Evolutionary conservation across 2,797 vertebrate genomes (phyloP), one percentile per base, ranked within the genome.

Genomic region (Pristis pectinata): DNA sequence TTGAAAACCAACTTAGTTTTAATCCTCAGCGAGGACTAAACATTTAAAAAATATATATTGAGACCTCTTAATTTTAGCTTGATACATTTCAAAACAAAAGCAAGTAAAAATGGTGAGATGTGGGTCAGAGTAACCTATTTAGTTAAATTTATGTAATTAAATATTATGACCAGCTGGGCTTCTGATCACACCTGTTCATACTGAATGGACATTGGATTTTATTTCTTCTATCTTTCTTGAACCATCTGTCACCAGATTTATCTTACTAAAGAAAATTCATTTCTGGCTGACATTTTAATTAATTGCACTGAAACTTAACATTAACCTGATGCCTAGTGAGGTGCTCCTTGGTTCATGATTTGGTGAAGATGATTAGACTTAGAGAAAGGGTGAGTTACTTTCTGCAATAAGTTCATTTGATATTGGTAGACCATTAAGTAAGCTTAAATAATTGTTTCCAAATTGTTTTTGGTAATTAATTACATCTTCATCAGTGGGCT

Each of bases 271-370:
- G 64, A 49, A 93, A 76, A 93, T 74, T 93, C 41, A 93, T 74
- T 93, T 53, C 41, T 93, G 92, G 24, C 27, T 93, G 67, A 74
- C 27, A 74, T 74, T 53, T 93, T 93, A 74, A 53, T 91, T 34
- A 93, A 93, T 74, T 74, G 44, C 44, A 34, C 27, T 9, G 72
- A 93, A 93, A 70, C 49, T 70, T 61, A 93, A 93, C 15, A 64
- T 64, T 91, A 93, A 53, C 41, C 70, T 34, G 15, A 53, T n/a
- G 67, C 13, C 11, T 27, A 74, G 19, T 74, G 10, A 70, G 34
- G 24, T 74, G 37, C 70, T 27, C 70, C 70, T 2, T 3, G 44
- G 70, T 72, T 15, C 24, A 72, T 74, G 67, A 22, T 74, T 27
- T 49, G 2, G 10, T 93, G 92, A 93, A 24, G 44, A 93, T 49